These are phyloP conservation scores for Bombyx mandarina DNA, from an alignment of 1,140 invertebrate genomes.

Conservation along the genomic window DNA sequence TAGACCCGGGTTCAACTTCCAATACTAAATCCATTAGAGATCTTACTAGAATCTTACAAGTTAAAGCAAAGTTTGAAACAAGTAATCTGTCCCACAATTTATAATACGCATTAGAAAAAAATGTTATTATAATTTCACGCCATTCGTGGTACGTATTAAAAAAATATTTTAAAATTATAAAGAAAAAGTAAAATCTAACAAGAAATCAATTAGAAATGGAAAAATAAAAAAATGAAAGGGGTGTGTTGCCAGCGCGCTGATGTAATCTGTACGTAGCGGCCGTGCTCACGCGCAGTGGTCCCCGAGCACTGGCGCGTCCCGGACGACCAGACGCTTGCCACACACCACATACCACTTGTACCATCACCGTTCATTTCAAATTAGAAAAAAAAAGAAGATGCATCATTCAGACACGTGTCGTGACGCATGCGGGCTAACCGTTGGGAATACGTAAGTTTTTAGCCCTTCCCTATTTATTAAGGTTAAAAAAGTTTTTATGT, in stretches of 20 bases:
- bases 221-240: constrained; percentile 51
- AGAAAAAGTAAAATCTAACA: constrained; percentile 39
- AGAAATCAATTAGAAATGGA: constrained; percentile 51
- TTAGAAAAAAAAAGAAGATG: constrained; percentile 9
- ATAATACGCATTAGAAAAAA: no score
- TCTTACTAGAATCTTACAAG: no score
- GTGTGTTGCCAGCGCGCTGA: constrained; percentile 49
- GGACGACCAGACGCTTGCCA: constrained; percentile 30
- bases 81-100: no score
- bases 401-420: constrained; percentile 34
- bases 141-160: no score
- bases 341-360: constrained; percentile 12
- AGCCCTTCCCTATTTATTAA: constrained; percentile 7
- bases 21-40: no score
- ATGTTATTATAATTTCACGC: no score
- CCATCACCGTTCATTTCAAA: constrained; percentile 4
- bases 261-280: constrained; percentile 44
- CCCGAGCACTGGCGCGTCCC: constrained; percentile 40
- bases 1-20: constrained; percentile 22
- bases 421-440: constrained; percentile 31
- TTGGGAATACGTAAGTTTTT: constrained; percentile 42
- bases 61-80: no score
- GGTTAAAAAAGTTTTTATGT: no score
- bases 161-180: no score
- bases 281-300: constrained; percentile 46